Conservation (phyloP, 2,113 vertebrate species). For the Amphilophus citrinellus region DNA sequence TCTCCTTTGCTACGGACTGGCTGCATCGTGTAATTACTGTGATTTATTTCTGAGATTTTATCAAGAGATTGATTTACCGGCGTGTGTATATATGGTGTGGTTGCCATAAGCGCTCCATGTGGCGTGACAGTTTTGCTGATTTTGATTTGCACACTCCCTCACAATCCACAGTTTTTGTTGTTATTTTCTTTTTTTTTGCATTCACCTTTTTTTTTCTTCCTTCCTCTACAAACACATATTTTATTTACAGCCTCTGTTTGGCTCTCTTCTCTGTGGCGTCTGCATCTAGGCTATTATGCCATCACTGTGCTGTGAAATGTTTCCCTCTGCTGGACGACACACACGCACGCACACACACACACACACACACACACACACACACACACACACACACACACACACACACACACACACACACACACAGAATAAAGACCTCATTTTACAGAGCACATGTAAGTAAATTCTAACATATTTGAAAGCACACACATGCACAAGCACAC, state of each 20-base stretch:
- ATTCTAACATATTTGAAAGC: conserved; percentile 7
- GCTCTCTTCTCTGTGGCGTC: conserved; percentile 6
- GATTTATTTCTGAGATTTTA: conserved; percentile 36
- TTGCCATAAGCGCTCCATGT: conserved; percentile 16
- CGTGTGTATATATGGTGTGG: conserved; percentile 39
- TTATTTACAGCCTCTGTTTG: background rate
- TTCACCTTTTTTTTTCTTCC: background rate
- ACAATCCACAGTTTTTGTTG: background rate
- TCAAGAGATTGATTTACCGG: conserved; percentile 48
- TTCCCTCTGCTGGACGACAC: conserved; percentile 69
- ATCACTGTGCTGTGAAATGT: conserved; percentile 60
- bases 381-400: conserved; percentile 33
- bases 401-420: conserved; percentile 14
- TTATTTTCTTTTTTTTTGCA: conserved; percentile 3
- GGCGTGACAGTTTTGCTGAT: conserved; percentile 70
- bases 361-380: conserved; percentile 29
- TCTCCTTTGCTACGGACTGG: background rate
- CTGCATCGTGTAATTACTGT: conserved; percentile 18
- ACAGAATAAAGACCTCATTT: conserved; percentile 18
- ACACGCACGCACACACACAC: conserved; percentile 19
- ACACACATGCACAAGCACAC: conserved; percentile 42
- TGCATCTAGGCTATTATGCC: background rate
- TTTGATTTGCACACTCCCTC: conserved; percentile 69
- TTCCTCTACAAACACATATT: background rate
- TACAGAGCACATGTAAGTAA: conserved; percentile 31